Conservation (phyloP, 2,888 invertebrate genomes). For the Leptothorax acervorum region DNA sequence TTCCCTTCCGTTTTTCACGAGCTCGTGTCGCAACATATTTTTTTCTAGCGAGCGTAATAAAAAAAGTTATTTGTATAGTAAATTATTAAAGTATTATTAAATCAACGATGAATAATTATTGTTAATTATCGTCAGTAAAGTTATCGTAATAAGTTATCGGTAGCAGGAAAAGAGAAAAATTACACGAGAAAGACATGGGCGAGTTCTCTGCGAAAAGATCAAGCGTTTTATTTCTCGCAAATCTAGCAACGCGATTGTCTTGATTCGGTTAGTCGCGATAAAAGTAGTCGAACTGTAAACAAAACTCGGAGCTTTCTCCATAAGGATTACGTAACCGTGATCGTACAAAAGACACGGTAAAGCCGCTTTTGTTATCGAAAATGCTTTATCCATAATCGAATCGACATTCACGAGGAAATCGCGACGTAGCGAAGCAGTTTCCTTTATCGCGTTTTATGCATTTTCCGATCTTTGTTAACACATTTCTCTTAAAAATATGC, state of each 20-base stretch:
- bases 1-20: background rate
- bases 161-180: background rate
- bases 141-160: background rate
- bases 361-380: constrained; percentile 22
- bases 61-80: background rate
- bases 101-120: background rate
- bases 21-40: constrained; percentile 3
- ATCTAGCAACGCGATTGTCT: constrained; percentile 1
- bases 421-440: background rate
- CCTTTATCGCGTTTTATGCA: constrained; percentile 11
- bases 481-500: constrained; percentile 1
- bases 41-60: background rate
- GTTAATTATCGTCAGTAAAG: background rate
- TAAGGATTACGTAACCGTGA: constrained; percentile 26
- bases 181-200: background rate
- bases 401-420: constrained; percentile 29
- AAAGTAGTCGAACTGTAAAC: constrained; percentile 8
- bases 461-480: constrained; percentile 34
- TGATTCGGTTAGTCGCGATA: constrained; percentile 31
- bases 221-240: constrained; percentile 1
- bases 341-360: constrained; percentile 24
- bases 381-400: constrained; percentile 47
- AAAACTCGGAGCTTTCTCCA: constrained; percentile 17
- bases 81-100: background rate
- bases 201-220: background rate